phyloP scores from a whole-genome alignment of 2,797 vertebrate species.

The Silurus aristotelis region DNA sequence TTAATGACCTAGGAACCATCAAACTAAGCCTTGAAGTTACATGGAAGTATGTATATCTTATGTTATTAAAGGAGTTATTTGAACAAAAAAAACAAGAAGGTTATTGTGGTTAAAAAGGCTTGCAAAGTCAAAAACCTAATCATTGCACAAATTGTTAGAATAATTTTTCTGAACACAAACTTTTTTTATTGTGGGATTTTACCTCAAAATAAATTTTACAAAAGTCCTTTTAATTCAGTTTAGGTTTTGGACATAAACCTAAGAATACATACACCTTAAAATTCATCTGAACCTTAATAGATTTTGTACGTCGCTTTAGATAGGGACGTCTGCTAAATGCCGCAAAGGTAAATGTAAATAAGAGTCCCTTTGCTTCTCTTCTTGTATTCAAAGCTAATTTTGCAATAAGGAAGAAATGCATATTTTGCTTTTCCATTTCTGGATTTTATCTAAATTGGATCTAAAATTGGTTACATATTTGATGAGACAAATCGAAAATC shows the following conservation, averaged over 20 bases:
- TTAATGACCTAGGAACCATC: conserved; percentile 96
- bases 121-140: background rate
- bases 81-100: background rate
- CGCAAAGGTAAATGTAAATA: background rate
- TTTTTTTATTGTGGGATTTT: background rate
- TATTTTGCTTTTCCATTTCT: too few relatives aligned
- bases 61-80: background rate
- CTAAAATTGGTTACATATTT: background rate
- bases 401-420: background rate
- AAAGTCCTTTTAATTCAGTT: background rate
- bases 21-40: conserved; percentile 95
- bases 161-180: background rate
- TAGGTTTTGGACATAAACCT: background rate
- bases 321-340: too few relatives aligned
- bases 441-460: background rate
- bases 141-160: background rate
- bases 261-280: background rate
- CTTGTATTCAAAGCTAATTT: background rate
- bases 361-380: background rate
- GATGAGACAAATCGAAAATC: background rate
- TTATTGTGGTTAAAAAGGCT: background rate
- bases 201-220: background rate
- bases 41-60: conserved; percentile 86
- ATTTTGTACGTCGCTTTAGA: too few relatives aligned
- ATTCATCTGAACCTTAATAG: background rate